Conservation (phyloP, 1,140 invertebrate species). For the Drosophila sp. region DNA sequence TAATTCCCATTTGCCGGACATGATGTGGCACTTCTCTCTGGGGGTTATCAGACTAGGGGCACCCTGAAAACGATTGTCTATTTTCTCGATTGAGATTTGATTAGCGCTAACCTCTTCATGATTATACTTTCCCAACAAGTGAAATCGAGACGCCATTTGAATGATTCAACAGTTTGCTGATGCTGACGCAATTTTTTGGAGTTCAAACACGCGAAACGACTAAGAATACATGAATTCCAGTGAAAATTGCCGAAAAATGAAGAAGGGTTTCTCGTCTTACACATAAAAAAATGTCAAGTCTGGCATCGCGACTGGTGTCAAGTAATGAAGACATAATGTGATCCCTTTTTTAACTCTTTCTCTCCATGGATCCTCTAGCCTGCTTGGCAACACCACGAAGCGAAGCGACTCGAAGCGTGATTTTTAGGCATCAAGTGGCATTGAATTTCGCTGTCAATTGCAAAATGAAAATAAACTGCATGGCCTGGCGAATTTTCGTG, state of each 20-base stretch:
- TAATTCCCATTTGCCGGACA: constrained; percentile 1
- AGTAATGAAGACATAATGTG: constrained; percentile 12
- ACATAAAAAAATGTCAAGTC: not conserved
- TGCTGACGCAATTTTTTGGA: constrained; percentile 13
- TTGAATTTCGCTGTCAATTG: constrained; percentile 72
- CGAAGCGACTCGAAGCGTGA: not conserved
- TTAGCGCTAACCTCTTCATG: not conserved
- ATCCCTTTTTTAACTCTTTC: not conserved
- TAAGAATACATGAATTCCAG: constrained; percentile 23
- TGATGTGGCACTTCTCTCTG: not conserved
- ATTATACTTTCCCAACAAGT: constrained; percentile 12
- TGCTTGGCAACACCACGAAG: constrained; percentile 16
- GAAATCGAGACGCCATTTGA: constrained; percentile 45
- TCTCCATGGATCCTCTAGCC: constrained; percentile 24
- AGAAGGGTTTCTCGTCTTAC: constrained; percentile 27
- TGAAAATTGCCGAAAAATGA: constrained; percentile 30
- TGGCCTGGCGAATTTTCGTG: constrained; percentile 36
- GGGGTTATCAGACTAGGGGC: not conserved
- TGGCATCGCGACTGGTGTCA: constrained; percentile 37
- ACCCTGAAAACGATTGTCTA: not conserved
- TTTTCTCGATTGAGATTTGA: constrained; percentile 6
- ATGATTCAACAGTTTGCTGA: constrained; percentile 45
- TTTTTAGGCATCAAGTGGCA: constrained; percentile 47
- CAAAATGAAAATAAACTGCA: constrained; percentile 66
- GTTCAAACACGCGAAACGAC: constrained; percentile 34